Evolutionary conservation across 1,140 invertebrate species (phyloP).

Genomic region (Drosophila willistoni): DNA sequence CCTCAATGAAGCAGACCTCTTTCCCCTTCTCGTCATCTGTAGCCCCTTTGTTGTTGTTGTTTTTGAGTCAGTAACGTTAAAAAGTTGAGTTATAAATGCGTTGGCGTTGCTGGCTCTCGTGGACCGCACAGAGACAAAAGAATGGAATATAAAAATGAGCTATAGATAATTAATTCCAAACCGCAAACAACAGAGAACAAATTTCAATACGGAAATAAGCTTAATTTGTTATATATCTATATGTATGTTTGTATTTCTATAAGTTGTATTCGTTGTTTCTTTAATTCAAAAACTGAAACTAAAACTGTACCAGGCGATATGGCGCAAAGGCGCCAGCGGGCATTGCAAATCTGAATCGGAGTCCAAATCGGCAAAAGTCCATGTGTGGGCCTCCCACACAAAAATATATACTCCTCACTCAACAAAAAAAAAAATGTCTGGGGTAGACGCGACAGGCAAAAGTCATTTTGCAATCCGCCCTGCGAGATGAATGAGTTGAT

Average conservation of each 20-base stretch:
- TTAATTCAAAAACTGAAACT: conserved; percentile 31
- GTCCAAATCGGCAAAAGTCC: conserved; percentile 21
- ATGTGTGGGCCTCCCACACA: conserved; percentile 73
- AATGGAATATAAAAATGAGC: conserved; percentile 28
- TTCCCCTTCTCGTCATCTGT: not conserved
- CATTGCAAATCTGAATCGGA: conserved; percentile 66
- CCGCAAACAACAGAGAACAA: conserved; percentile 58
- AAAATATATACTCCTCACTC: conserved; percentile 36
- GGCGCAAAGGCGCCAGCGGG: conserved; percentile 60
- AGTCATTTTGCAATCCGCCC: conserved; percentile 52
- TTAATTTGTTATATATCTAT: conserved; percentile 45
- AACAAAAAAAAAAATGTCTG: conserved; percentile 58
- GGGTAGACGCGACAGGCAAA: conserved; percentile 35
- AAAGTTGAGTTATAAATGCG: conserved; percentile 47
- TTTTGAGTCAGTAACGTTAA: conserved; percentile 37
- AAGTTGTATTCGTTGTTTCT: not conserved
- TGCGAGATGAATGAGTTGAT: conserved; percentile 41
- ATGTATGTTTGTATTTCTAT: not conserved
- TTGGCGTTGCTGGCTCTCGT: conserved; percentile 54
- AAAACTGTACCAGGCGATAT: conserved; percentile 20
- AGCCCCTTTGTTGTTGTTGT: conserved; percentile 9
- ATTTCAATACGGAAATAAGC: conserved; percentile 80
- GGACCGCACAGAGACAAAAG: conserved; percentile 51
- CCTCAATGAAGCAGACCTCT: not conserved
- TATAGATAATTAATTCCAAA: conserved; percentile 74